Evolutionary conservation across 2,797 vertebrate species (phyloP), one percentile per base, ranked within the genome.

Genomic region (Clarias fuscus): DNA sequence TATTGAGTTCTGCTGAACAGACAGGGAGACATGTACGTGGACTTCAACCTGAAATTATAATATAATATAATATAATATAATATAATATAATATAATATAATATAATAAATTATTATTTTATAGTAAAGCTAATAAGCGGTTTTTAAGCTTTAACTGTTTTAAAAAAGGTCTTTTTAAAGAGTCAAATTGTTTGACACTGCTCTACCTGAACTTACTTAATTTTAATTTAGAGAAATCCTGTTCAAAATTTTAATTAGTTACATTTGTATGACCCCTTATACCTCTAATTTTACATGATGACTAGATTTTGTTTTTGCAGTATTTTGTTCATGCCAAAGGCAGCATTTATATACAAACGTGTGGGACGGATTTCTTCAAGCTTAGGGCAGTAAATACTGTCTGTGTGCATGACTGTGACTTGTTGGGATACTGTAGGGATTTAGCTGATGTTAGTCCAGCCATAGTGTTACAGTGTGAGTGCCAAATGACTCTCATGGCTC

Each of bases 401-500:
- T 78, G 84, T 78, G 48, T 76, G 70, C 53, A 14, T 78, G 73
- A 65, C 7, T 24, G 75, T 56, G 14, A 70, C 30, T n/a, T 20
- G 37, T 30, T 68, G 73, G 37, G 73, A 15, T 58, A 62, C 84
- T 85, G 71, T 70, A 62, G 82, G 43, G 62, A 88, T 65, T 85
- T 85, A 76, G 64, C 83, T 82, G 82, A 87, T 76, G 75, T 85
- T 80, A 72, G 48, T 59, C 79, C 88, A 86, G 77, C 15, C 64
- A 7, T 86, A 62, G 65, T 70, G 83, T 82, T 86, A 79, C 59
- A 86, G 86, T 83, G 68, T 83, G 61, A 40, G 83, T 83, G 68
- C 85, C 85, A 89, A 88, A 71, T 87, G 79, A 78, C 75, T 90
- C 83, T 89, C 71, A 89, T 85, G 84, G 84, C 85, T 90, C 43